Percentiles rank a stretch among this genome's conserved stretches.
Conservation (phyloP, 1,140 invertebrate species). For the Pseudomyrmex cubaensis region DNA sequence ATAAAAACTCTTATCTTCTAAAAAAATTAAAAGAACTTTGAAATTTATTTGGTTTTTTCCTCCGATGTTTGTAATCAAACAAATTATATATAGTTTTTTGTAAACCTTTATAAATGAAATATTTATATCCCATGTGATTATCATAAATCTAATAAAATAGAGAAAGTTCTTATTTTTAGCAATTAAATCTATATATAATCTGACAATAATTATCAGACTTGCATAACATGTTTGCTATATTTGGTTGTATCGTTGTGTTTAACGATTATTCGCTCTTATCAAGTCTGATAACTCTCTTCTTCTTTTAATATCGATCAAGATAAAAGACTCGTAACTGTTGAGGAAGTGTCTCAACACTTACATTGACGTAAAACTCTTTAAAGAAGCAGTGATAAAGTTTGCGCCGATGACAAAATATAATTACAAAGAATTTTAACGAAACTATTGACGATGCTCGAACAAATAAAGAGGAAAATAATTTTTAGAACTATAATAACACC, state of each 20-base stretch:
- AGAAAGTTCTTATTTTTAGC: too few species aligned
- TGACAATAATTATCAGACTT: too few species aligned
- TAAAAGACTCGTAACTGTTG: not conserved
- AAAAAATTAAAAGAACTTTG: too few species aligned
- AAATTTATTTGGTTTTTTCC: too few species aligned
- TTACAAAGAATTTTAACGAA: constrained; percentile 48
- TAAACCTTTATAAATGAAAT: too few species aligned
- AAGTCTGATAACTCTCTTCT: not conserved
- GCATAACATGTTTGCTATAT: too few species aligned
- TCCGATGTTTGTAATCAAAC: too few species aligned
- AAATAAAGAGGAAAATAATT: constrained; percentile 35
- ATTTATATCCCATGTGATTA: too few species aligned
- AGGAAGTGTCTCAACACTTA: constrained; percentile 34
- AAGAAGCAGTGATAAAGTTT: constrained; percentile 46
- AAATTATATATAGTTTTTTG: not conserved
- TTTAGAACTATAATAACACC: constrained; percentile 12
- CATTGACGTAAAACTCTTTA: constrained; percentile 24
- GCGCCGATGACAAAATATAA: constrained; percentile 43
- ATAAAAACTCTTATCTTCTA: too few species aligned
- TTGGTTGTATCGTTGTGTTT: too few species aligned
- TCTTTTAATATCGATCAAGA: constrained; percentile 15
- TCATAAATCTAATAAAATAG: too few species aligned
- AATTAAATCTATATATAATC: too few species aligned
- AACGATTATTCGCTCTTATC: not conserved
- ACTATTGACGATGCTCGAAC: constrained; percentile 15